Conservation (phyloP, 2,113 vertebrate species). For the Petrocephalus microphthalmus region DNA sequence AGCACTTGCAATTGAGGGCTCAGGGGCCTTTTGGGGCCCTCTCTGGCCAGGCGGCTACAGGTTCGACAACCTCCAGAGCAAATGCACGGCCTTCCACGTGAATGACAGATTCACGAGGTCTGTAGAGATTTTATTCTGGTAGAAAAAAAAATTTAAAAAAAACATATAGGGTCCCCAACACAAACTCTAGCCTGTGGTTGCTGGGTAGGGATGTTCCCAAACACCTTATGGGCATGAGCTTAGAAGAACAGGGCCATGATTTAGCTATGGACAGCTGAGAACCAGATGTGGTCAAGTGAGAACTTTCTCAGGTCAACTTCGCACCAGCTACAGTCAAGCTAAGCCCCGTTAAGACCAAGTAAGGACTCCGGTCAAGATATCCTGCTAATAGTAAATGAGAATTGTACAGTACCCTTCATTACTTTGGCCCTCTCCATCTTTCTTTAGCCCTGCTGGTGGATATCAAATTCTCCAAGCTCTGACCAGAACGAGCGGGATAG, state of each 20-base stretch:
- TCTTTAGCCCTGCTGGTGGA: background rate
- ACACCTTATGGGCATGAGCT: background rate
- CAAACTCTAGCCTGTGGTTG: background rate
- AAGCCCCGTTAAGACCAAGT: no score
- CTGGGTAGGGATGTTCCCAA: background rate
- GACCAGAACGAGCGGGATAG: background rate
- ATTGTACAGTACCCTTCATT: background rate
- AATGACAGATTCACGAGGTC: background rate
- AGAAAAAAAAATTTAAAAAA: background rate
- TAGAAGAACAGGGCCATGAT: background rate
- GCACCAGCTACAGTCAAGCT: background rate
- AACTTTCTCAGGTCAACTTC: no score
- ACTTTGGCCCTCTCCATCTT: background rate
- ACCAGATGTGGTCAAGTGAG: no score
- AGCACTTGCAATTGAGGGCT: background rate
- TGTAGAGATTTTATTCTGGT: background rate
- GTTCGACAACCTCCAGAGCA: background rate
- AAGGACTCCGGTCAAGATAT: background rate
- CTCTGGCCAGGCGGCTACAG: background rate
- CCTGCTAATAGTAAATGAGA: background rate
- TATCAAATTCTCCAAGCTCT: background rate
- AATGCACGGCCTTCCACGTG: background rate
- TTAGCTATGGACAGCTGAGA: background rate
- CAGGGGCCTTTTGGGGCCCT: background rate
- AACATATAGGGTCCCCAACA: background rate